These are phyloP conservation scores for Perca fluviatilis DNA, from an alignment of 2,113 vertebrate genomes.

Conservation along the genomic window DNA sequence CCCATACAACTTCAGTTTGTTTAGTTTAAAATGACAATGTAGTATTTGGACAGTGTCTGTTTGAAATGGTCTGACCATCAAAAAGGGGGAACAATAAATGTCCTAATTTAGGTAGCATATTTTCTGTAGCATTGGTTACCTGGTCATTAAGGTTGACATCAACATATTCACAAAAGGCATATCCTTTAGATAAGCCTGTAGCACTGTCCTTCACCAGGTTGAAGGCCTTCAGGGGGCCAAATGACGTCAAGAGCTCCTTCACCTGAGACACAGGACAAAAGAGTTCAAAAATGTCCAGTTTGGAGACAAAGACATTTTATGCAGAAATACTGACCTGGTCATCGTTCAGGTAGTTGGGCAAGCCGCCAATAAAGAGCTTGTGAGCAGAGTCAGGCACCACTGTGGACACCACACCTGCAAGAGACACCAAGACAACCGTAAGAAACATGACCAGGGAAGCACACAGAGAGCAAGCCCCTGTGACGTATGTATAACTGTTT, in stretches of 20 bases:
- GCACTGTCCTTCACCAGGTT: slow-evolving; percentile 96
- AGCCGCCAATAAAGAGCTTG: slow-evolving; percentile 92
- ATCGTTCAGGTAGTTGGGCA: slow-evolving; percentile 95
- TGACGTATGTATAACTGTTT: slow-evolving; percentile 25
- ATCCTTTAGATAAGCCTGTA: slow-evolving; percentile 93
- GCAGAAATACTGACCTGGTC: slow-evolving; percentile 87
- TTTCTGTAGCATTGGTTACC: slow-evolving; percentile 75
- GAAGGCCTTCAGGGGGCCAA: slow-evolving; percentile 94
- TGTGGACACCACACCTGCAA: slow-evolving; percentile 92
- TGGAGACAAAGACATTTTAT: not conserved
- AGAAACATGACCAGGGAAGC: slow-evolving; percentile 12
- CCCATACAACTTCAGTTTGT: accelerated
- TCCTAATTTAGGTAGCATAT: not conserved
- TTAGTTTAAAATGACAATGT: not conserved
- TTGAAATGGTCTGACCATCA: not conserved
- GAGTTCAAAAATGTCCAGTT: not conserved
- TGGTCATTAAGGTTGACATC: slow-evolving; percentile 95
- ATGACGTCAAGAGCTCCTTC: slow-evolving; percentile 93
- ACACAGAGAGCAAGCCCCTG: slow-evolving; percentile 1
- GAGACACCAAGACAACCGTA: slow-evolving; percentile 1
- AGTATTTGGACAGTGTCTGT: not conserved
- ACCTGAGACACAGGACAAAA: slow-evolving; percentile 81
- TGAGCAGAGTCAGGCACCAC: slow-evolving; percentile 95
- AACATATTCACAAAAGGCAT: slow-evolving; percentile 96
- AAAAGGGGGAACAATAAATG: not conserved